Evolutionary conservation across 2,888 invertebrate genomes (phyloP).

Genomic region (Acrobeloides nanus): DNA sequence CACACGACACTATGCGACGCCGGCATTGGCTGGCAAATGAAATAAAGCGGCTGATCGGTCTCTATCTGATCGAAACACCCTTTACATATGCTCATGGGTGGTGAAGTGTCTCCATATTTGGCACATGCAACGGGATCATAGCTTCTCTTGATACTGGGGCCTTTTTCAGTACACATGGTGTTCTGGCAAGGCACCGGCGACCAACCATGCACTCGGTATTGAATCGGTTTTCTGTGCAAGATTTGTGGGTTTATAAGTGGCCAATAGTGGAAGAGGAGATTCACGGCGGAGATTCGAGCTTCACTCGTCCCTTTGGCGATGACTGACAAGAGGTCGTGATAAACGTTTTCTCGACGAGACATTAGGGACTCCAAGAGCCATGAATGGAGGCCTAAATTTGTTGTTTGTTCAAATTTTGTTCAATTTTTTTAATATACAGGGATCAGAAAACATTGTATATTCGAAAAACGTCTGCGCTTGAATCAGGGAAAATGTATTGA

Average conservation of each 20-base stretch:
- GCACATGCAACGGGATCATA: conserved; percentile 82
- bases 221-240: conserved; percentile 77
- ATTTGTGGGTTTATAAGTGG: conserved; percentile 89
- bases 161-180: conserved; percentile 34
- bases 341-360: no score
- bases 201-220: conserved; percentile 74
- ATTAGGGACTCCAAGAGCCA: no score
- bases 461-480: no score
- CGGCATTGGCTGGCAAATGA: conserved; percentile 49
- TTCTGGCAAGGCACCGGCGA: conserved; percentile 32
- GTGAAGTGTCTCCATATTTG: conserved; percentile 64
- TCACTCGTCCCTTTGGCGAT: conserved; percentile 91
- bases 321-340: conserved; percentile 76
- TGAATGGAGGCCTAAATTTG: no score
- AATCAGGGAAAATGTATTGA: no score
- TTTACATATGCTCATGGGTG: conserved; percentile 80
- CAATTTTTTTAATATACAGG: no score
- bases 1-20: conserved; percentile 42
- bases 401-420: no score
- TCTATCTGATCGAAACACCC: conserved; percentile 48
- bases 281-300: conserved; percentile 86
- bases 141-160: conserved; percentile 66
- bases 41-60: conserved; percentile 49
- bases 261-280: conserved; percentile 96
- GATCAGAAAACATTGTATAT: no score